phyloP scores from a whole-genome alignment of 2,113 vertebrate species.

The Catharus minimus region DNA sequence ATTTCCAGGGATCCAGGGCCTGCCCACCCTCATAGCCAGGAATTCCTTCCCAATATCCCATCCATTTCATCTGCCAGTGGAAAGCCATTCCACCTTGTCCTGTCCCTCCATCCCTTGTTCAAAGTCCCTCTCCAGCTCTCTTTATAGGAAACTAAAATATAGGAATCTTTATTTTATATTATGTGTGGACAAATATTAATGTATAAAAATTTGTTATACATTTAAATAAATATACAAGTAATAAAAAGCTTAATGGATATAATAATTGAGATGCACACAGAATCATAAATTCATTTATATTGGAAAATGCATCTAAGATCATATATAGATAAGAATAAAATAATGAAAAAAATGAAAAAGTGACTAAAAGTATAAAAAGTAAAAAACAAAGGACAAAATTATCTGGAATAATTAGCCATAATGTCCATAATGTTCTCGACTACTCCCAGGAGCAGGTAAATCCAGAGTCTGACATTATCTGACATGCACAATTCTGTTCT shows the following conservation, averaged over 20 bases:
- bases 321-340: not conserved
- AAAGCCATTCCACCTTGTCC: not conserved
- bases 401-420: not conserved
- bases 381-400: not conserved
- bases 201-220: not conserved
- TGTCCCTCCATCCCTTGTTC: not conserved
- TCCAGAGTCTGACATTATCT: not conserved
- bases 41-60: not conserved
- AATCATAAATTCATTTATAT: not conserved
- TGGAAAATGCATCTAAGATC: not conserved
- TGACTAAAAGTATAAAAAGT: not conserved
- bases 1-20: not conserved
- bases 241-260: not conserved
- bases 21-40: accelerated
- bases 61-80: not conserved
- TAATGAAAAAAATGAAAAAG: not conserved
- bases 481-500: accelerated
- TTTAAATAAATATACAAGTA: not conserved
- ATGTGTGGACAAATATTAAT: not conserved
- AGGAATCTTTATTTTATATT: not conserved
- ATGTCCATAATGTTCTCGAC: not conserved
- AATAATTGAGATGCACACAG: accelerated
- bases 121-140: not conserved
- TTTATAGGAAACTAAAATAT: too few species aligned
- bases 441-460: accelerated